These are phyloP conservation scores for Nemurella pictetii DNA, from an alignment of 2,888 invertebrate species.

Conservation along the genomic window DNA sequence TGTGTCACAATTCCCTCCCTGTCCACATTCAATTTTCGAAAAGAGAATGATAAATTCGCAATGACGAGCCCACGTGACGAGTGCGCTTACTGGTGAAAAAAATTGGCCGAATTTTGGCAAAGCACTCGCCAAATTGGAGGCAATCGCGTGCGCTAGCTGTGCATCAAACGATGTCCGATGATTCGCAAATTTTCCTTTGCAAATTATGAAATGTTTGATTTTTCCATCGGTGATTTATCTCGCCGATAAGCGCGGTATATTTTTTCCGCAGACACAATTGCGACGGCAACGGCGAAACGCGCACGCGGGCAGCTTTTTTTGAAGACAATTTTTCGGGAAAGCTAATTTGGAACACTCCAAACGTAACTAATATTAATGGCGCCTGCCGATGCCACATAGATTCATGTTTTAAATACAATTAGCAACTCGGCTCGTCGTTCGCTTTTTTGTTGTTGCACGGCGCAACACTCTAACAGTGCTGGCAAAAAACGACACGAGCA, in stretches of 20 bases:
- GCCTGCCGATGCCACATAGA: not conserved
- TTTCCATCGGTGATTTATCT: not conserved
- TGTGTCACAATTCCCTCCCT: not conserved
- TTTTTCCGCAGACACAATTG: not conserved
- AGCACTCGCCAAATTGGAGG: not conserved
- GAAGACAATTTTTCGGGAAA: not conserved
- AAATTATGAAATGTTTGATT: not conserved
- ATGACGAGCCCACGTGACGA: not conserved
- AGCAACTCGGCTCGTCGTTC: not conserved
- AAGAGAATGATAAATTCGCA: not conserved
- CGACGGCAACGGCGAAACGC: not conserved
- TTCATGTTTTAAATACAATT: conserved; percentile 23
- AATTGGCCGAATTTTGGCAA: not conserved
- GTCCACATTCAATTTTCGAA: not conserved
- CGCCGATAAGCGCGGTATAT: not conserved
- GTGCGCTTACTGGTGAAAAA: not conserved
- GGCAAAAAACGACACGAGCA: conserved; percentile 2
- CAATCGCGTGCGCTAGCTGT: no score
- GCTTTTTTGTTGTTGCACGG: not conserved
- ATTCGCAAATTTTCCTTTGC: not conserved
- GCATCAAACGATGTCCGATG: not conserved
- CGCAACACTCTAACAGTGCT: not conserved
- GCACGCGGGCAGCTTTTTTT: not conserved
- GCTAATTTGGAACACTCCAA: not conserved
- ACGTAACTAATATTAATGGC: conserved; percentile 24